A percentile compares a stretch with the other conserved stretches of the same genome.
phyloP scores from a whole-genome alignment of 1,140 invertebrate genomes.

The Drosophila orena region DNA sequence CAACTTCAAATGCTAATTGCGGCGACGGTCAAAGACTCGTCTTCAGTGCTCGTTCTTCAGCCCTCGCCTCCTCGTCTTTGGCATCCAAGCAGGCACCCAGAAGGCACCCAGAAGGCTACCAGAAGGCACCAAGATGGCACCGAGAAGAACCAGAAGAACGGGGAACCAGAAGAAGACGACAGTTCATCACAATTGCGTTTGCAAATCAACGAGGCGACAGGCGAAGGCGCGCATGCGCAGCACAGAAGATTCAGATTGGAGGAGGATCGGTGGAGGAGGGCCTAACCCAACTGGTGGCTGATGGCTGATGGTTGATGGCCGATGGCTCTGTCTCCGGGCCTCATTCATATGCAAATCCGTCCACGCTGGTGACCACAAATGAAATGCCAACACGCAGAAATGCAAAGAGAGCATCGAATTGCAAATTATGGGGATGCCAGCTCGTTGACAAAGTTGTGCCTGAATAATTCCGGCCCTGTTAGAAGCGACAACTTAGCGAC shows the following conservation, averaged over 20 bases:
- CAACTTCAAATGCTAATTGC: slow-evolving; percentile 83
- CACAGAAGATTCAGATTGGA: slow-evolving; percentile 17
- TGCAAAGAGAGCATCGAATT: slow-evolving; percentile 83
- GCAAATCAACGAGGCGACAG: slow-evolving; percentile 58
- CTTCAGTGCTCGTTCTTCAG: slow-evolving; percentile 14
- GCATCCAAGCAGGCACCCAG: not conserved
- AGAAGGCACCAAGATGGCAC: not conserved
- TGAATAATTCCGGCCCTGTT: slow-evolving; percentile 55
- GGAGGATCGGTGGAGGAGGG: slow-evolving; percentile 1
- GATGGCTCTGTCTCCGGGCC: slow-evolving; percentile 24
- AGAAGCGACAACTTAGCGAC: slow-evolving; percentile 22
- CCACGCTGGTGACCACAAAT: slow-evolving; percentile 68
- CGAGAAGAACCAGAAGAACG: not conserved
- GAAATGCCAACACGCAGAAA: slow-evolving; percentile 83
- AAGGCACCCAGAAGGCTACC: slow-evolving; percentile 1
- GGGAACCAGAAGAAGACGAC: slow-evolving; percentile 37
- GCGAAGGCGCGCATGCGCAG: slow-evolving; percentile 49
- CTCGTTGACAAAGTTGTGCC: slow-evolving; percentile 57
- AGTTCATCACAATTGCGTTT: slow-evolving; percentile 77
- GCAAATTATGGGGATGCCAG: slow-evolving; percentile 64
- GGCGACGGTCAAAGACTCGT: slow-evolving; percentile 78
- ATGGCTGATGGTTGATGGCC: not conserved
- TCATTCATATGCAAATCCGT: slow-evolving; percentile 81
- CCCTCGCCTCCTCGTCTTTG: slow-evolving; percentile 2
- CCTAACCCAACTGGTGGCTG: slow-evolving; percentile 18